Evolutionary conservation across 2,888 invertebrate species (phyloP).

Genomic region (Mayetiola destructor): DNA sequence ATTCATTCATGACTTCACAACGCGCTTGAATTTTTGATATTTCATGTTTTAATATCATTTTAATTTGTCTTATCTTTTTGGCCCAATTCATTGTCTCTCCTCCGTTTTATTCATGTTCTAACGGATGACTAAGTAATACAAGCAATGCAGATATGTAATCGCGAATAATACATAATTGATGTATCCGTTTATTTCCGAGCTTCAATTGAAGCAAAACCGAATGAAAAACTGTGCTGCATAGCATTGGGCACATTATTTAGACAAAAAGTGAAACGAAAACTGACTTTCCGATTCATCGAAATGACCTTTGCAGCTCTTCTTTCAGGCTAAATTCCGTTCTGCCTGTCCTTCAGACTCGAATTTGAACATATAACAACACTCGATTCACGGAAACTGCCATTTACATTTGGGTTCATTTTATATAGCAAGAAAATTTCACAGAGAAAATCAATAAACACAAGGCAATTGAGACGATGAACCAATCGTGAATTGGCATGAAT

Average conservation of each 20-base stretch:
- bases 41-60: slow-evolving; percentile 11
- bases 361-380: not conserved
- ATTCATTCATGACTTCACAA: too few relatives aligned
- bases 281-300: not conserved
- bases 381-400: not conserved
- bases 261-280: slow-evolving; percentile 10
- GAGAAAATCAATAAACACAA: slow-evolving; percentile 1
- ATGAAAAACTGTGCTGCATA: not conserved
- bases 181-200: not conserved
- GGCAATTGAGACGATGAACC: too few relatives aligned
- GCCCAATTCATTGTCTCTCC: not conserved
- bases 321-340: not conserved
- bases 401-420: not conserved
- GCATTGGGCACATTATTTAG: not conserved
- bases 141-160: not conserved
- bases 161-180: not conserved
- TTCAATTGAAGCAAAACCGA: not conserved
- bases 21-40: not conserved
- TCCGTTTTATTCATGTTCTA: not conserved
- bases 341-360: not conserved
- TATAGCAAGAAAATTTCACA: not conserved
- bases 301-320: slow-evolving; percentile 10
- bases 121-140: not conserved
- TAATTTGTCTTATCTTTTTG: slow-evolving; percentile 7
- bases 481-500: too few relatives aligned